Conservation (phyloP, 2,113 vertebrate species). For the Phyllostomus discolor region DNA sequence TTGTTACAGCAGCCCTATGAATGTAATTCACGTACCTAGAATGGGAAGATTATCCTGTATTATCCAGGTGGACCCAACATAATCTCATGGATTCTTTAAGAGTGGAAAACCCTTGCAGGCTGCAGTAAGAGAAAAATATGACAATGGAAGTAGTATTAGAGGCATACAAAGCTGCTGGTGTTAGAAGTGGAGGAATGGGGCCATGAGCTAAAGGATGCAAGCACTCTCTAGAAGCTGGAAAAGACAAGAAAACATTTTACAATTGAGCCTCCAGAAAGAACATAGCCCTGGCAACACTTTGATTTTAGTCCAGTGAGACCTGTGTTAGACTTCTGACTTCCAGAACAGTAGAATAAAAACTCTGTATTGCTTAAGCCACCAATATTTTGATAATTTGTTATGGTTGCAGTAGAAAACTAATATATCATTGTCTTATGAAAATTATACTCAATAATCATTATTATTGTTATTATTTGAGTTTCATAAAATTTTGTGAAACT, state of each 20-base stretch:
- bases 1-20: not conserved
- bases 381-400: not conserved
- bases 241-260: not conserved
- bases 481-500: not conserved
- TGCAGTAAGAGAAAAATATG: not conserved
- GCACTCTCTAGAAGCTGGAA: too few relatives aligned
- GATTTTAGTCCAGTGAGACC: not conserved
- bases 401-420: not conserved
- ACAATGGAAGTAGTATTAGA: not conserved
- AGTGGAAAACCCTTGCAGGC: not conserved
- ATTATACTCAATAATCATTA: not conserved
- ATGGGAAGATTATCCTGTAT: not conserved
- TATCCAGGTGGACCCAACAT: not conserved
- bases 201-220: not conserved
- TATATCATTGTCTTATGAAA: not conserved
- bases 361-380: not conserved
- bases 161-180: not conserved
- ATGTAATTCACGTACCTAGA: not conserved
- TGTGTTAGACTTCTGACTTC: not conserved
- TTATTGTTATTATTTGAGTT: not conserved
- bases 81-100: not conserved
- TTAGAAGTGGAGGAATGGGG: not conserved
- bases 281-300: not conserved
- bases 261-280: not conserved
- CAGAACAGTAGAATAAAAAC: not conserved